Evolutionary conservation across 2,113 vertebrate genomes (phyloP).

Genomic region (Chitala chitala): DNA sequence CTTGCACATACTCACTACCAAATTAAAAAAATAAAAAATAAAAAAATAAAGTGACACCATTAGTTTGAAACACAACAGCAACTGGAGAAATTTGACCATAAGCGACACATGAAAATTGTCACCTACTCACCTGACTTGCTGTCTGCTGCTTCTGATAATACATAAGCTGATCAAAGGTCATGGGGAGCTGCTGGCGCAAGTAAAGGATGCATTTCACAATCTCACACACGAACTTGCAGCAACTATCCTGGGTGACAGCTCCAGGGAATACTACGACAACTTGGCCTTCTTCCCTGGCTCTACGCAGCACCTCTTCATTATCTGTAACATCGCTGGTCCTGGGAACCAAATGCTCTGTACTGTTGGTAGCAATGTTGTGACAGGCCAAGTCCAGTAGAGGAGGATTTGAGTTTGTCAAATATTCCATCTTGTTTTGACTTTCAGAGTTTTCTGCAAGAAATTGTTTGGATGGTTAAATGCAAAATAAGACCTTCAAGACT

Average conservation of each 20-base stretch:
- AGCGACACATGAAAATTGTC: no score
- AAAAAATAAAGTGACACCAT: no score
- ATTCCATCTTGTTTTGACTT: neutral
- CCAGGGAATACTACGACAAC: slow-evolving; percentile 78
- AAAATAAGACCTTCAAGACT: neutral
- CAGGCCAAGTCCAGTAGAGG: neutral
- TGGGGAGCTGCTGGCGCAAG: slow-evolving; percentile 88
- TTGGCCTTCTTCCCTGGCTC: slow-evolving; percentile 52
- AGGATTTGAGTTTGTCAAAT: neutral
- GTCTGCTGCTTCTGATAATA: slow-evolving; percentile 65
- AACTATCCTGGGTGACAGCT: slow-evolving; percentile 72
- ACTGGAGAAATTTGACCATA: no score
- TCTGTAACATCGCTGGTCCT: slow-evolving; percentile 18
- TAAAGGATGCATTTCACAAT: slow-evolving; percentile 86
- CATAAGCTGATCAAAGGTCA: slow-evolving; percentile 86
- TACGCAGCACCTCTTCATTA: slow-evolving; percentile 45
- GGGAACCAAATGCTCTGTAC: neutral
- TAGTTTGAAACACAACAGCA: no score
- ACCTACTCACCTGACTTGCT: slow-evolving; percentile 42
- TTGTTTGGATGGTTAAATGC: neutral
- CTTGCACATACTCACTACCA: no score
- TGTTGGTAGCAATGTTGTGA: neutral
- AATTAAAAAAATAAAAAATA: no score
- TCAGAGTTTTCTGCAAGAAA: neutral
- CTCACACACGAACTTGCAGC: slow-evolving; percentile 82